These are phyloP conservation scores for Micronycteris hirsuta DNA, from an alignment of 2,113 vertebrate genomes.

Conservation along the genomic window DNA sequence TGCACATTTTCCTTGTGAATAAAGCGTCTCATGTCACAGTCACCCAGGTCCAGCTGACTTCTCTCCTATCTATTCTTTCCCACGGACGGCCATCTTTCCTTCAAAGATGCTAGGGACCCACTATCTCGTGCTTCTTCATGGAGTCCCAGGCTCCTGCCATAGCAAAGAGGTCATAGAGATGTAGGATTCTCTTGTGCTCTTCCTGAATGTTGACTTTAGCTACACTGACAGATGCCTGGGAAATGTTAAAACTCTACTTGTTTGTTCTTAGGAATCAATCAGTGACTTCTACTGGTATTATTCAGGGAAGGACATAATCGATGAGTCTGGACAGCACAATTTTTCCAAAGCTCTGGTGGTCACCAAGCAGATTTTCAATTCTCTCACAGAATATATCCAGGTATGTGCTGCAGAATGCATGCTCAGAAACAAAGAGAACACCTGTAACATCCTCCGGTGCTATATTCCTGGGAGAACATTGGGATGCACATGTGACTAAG, in stretches of 20 bases:
- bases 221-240: background rate
- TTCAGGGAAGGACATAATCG: constrained; percentile 96
- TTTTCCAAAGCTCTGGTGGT: constrained; percentile 97
- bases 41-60: background rate
- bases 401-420: constrained; percentile 74
- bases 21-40: background rate
- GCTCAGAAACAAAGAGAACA: background rate
- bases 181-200: background rate
- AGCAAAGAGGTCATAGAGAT: background rate
- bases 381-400: constrained; percentile 99
- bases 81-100: background rate
- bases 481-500: background rate
- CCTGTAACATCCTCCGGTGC: background rate
- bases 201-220: background rate
- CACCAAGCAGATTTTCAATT: constrained; percentile 98
- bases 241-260: constrained; percentile 7
- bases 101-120: background rate
- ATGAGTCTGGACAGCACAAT: constrained; percentile 96
- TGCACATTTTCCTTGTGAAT: background rate
- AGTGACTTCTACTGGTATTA: constrained; percentile 99
- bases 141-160: background rate
- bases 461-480: background rate
- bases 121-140: background rate
- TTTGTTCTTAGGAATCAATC: constrained; percentile 92
- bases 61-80: background rate